Evolutionary conservation across 2,888 invertebrate species (phyloP).

Genomic region (Tenthredo scrophulariae): DNA sequence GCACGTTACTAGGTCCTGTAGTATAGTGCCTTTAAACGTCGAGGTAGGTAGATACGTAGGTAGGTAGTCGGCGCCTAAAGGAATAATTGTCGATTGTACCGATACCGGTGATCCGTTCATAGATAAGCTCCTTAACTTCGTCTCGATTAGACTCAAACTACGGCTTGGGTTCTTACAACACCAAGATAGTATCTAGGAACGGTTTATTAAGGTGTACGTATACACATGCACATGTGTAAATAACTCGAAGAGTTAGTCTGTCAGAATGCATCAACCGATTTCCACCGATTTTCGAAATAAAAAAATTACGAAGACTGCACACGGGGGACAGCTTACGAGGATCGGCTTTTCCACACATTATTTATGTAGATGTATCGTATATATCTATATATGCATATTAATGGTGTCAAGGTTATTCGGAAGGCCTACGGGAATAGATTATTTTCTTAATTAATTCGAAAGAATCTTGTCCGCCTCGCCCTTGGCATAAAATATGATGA

Average conservation of each 20-base stretch:
- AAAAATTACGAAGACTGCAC: not conserved
- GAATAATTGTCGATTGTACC: conserved; percentile 48
- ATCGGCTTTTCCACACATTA: not conserved
- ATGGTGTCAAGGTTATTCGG: conserved; percentile 50
- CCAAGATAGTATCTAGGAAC: conserved; percentile 9
- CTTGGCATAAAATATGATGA: conserved; percentile 16
- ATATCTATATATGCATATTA: conserved; percentile 5
- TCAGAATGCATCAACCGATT: conserved; percentile 4
- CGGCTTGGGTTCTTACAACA: conserved; percentile 42
- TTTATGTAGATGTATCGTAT: not conserved
- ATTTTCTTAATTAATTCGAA: conserved; percentile 39
- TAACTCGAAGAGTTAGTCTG: not conserved
- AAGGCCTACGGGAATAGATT: conserved; percentile 40
- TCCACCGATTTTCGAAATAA: not conserved
- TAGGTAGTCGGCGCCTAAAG: conserved; percentile 30
- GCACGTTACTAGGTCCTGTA: not conserved
- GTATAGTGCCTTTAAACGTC: not conserved
- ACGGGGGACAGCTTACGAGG: not conserved
- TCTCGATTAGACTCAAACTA: conserved; percentile 42
- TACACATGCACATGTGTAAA: not conserved
- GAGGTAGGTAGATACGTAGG: not conserved
- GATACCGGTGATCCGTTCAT: conserved; percentile 30
- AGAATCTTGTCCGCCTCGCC: conserved; percentile 41
- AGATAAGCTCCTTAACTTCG: conserved; percentile 48
- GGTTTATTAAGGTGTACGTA: not conserved